Base-by-base conservation (phyloP, 2,797 vertebrate species). In the Corythornis leucogaster region DNA sequence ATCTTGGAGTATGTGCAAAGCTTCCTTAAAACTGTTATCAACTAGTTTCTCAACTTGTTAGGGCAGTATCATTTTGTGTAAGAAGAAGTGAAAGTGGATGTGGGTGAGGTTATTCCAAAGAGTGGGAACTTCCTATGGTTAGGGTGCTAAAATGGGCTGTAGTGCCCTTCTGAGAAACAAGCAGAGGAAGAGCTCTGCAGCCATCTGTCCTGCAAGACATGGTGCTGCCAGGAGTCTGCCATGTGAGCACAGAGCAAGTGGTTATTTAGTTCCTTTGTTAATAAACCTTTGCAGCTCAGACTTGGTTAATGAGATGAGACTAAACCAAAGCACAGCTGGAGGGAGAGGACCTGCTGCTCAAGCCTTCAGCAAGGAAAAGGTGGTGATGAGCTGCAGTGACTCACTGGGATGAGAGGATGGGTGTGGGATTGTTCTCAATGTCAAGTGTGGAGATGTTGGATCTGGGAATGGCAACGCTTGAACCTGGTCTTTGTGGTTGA, bases 21-120 rank as follows among this genome's bases (percentile, higher is more conserved):
- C 20, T 85, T 33, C 28, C 53, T 38, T 5, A 21, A 0, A 4
- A 3, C 1, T 57, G 48, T 12, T 79, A 61, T 26, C 4, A 4
- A 30, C 8, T 22, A 4, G 20, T 25, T 43, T 69, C 30, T 43
- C 46, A 7, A 1, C 18, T 71, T 43, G 15, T 38, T 48, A 24
- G 33, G 40, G 33, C 9, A 20, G 7, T 24, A 53, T 30, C 18
- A 24, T 17, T 63, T 78, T 69, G n/a, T 28, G 40, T 33, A 62
- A 77, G 62, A 38, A 68, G 42, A 70, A 35, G 45, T n/a, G 40
- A 53, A 80, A 75, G 33, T 50, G 42, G 53, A 40, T 69, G 57
- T 61, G 43, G 43, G 35, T 87, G 63, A 80, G 46, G 46, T 55
- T 43, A 7, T 73, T 89, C 24, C n/a, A 6, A 55, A 69, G 31